These are phyloP conservation scores for Agonopterix subpropinquella DNA, from an alignment of 2,888 invertebrate species.

Conservation along the genomic window DNA sequence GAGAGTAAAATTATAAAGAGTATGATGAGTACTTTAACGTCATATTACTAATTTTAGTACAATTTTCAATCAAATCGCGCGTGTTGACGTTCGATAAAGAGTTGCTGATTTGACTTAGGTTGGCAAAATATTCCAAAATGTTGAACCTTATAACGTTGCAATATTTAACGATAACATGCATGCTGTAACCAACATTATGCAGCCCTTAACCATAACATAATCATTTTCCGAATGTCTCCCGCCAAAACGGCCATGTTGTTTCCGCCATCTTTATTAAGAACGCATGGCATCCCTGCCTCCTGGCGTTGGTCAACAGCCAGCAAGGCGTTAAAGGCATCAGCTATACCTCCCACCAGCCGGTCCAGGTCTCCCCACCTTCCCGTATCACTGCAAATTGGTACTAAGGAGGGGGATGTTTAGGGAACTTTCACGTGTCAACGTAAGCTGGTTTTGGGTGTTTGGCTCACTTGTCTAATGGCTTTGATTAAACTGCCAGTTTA, in stretches of 20 bases:
- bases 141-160: too few relatives aligned
- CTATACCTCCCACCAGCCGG: conserved; percentile 55
- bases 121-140: too few relatives aligned
- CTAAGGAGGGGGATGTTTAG: conserved; percentile 25
- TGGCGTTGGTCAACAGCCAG: conserved; percentile 71
- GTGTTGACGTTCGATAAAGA: too few relatives aligned
- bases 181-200: too few relatives aligned
- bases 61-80: too few relatives aligned
- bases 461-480: conserved; percentile 75
- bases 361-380: conserved; percentile 40
- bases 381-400: conserved; percentile 14
- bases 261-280: conserved; percentile 72
- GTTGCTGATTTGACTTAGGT: too few relatives aligned
- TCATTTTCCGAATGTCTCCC: conserved; percentile 33
- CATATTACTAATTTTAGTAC: too few relatives aligned
- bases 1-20: too few relatives aligned
- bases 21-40: too few relatives aligned
- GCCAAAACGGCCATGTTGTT: conserved; percentile 57
- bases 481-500: conserved; percentile 76
- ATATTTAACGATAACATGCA: too few relatives aligned
- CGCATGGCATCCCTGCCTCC: conserved; percentile 67
- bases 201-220: background rate
- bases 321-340: conserved; percentile 74
- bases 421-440: conserved; percentile 41
- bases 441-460: conserved; percentile 52